These are phyloP conservation scores for Volucella zonaria DNA, from an alignment of 2,888 invertebrate genomes.

Conservation along the genomic window DNA sequence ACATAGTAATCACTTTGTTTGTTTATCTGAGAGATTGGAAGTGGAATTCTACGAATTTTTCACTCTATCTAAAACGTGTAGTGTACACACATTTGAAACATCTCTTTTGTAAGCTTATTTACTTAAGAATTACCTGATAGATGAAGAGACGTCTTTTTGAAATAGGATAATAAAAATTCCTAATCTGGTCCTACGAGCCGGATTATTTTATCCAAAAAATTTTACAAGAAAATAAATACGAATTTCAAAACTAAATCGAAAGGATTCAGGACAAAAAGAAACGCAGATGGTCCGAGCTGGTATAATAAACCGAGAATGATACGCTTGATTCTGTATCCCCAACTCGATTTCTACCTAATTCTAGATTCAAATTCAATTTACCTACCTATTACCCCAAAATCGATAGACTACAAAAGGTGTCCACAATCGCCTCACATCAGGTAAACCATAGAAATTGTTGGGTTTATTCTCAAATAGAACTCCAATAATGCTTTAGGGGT, in stretches of 20 bases:
- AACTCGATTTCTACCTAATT: conserved; percentile 52
- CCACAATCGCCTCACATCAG: conserved; percentile 59
- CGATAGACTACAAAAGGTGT: conserved; percentile 61
- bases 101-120: not conserved
- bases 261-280: not conserved
- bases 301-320: conserved; percentile 48
- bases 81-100: not conserved
- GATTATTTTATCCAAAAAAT: conserved; percentile 9
- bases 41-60: not conserved
- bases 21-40: conserved; percentile 12
- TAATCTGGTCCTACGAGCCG: conserved; percentile 41
- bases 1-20: conserved; percentile 28
- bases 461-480: conserved; percentile 53
- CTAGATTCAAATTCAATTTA: conserved; percentile 71
- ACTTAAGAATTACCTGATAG: conserved; percentile 3
- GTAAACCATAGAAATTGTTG: conserved; percentile 56
- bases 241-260: not conserved
- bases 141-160: not conserved
- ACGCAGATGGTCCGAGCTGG: not conserved
- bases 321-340: conserved; percentile 43
- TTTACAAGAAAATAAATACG: conserved; percentile 22
- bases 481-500: conserved; percentile 23
- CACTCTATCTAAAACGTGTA: not conserved
- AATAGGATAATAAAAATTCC: conserved; percentile 15
- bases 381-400: conserved; percentile 41